Evolutionary conservation across 2,888 invertebrate species (phyloP).

Genomic region (Microctonus brassicae): DNA sequence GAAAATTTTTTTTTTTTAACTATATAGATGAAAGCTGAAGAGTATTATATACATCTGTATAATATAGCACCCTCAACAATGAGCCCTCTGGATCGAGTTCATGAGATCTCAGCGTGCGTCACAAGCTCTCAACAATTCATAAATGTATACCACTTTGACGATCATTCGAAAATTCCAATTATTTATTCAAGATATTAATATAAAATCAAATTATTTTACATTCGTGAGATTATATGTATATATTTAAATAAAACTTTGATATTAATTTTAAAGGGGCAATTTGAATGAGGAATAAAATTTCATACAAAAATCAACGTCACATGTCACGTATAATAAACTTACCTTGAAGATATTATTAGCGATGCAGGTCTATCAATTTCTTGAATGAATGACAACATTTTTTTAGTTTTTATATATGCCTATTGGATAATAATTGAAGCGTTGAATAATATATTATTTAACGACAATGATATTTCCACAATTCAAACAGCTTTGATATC

Average conservation of each 20-base stretch:
- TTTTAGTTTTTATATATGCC: neutral
- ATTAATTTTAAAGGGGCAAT: no score
- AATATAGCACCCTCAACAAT: slow-evolving; percentile 5
- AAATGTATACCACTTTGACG: neutral
- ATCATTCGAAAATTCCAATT: neutral
- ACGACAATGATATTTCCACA: neutral
- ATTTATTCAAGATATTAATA: neutral
- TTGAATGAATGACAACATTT: neutral
- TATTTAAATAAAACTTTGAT: no score
- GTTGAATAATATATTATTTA: no score
- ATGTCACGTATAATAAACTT: neutral
- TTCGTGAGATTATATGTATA: no score
- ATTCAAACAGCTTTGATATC: neutral
- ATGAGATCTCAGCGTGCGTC: slow-evolving; percentile 11
- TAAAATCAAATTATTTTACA: neutral
- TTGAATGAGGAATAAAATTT: no score
- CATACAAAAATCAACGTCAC: no score
- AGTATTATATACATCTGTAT: slow-evolving; percentile 9
- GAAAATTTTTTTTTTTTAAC: no score
- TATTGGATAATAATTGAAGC: no score
- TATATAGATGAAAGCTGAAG: slow-evolving; percentile 4
- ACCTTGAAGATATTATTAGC: no score
- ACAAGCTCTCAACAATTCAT: slow-evolving; percentile 4
- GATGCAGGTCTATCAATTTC: neutral
- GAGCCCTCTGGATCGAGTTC: slow-evolving; percentile 20